These are phyloP conservation scores for Microctenopoma stevenorrisi DNA, from an alignment of 2,797 vertebrate species.

Conservation along the genomic window DNA sequence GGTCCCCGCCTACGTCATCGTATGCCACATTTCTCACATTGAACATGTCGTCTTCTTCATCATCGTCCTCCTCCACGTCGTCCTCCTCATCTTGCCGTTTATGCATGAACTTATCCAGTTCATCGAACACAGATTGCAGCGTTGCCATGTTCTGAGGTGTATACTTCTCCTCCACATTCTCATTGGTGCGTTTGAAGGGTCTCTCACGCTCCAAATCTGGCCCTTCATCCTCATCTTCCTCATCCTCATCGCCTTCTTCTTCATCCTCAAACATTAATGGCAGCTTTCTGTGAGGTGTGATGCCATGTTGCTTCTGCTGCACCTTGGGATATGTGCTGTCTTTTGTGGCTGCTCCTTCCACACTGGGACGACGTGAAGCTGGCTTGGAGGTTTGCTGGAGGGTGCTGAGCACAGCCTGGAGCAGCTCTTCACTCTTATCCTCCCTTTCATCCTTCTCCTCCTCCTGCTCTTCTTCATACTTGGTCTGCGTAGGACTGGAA, in stretches of 20 bases:
- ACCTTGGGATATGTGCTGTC: conserved; percentile 18
- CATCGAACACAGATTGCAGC: conserved; percentile 94
- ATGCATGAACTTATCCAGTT: conserved; percentile 84
- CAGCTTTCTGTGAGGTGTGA: conserved; percentile 82
- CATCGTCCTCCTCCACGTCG: conserved; percentile 80
- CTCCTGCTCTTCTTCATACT: conserved; percentile 78
- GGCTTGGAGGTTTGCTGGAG: conserved; percentile 84
- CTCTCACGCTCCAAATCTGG: conserved; percentile 62
- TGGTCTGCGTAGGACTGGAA: conserved; percentile 39
- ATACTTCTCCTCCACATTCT: conserved; percentile 95
- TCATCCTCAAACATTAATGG: conserved; percentile 87
- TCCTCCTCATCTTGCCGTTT: conserved; percentile 86
- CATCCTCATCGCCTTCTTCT: conserved; percentile 82
- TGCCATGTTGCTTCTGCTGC: conserved; percentile 67
- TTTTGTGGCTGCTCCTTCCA: conserved; percentile 18
- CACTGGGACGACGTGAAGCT: conserved; percentile 61
- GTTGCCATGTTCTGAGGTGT: conserved; percentile 95
- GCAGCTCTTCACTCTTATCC: conserved; percentile 88
- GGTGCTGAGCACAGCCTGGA: conserved; percentile 89
- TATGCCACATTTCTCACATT: conserved; percentile 88
- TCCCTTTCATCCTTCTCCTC: conserved; percentile 77
- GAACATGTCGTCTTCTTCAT: conserved; percentile 82
- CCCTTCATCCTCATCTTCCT: conserved; percentile 39
- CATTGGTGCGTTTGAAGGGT: conserved; percentile 93
- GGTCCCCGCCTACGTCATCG: conserved; percentile 86